phyloP scores from a whole-genome alignment of 2,888 invertebrate species.

The Unio delphinus region DNA sequence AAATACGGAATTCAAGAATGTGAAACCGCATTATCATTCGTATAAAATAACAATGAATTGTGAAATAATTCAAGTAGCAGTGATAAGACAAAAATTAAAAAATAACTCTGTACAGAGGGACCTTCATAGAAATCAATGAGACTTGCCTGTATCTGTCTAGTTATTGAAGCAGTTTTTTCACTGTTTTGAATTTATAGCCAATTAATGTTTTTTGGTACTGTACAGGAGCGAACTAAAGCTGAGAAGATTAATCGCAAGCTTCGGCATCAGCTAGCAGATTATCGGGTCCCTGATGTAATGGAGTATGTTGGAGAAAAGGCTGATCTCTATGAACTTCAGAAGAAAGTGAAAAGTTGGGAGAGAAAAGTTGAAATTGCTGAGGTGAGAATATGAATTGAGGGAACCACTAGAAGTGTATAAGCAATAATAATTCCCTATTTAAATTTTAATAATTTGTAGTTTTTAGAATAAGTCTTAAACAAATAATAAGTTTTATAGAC shows the following conservation, averaged over 20 bases:
- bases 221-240: constrained; percentile 67
- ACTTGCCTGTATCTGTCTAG: no score
- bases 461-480: no score
- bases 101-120: no score
- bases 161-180: neutral
- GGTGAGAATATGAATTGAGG: constrained; percentile 38
- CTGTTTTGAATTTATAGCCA: neutral
- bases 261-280: constrained; percentile 69
- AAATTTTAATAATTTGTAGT: no score
- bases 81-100: no score
- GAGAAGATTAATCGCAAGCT: constrained; percentile 68
- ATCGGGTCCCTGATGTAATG: constrained; percentile 70
- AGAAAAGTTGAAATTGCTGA: constrained; percentile 72
- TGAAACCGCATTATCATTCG: no score
- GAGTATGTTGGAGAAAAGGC: constrained; percentile 71
- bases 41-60: no score
- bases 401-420: neutral
- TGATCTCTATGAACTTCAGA: constrained; percentile 69
- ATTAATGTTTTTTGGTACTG: constrained; percentile 5
- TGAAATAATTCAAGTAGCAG: no score
- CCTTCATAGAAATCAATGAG: no score
- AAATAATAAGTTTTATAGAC: no score
- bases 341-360: constrained; percentile 71
- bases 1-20: no score
- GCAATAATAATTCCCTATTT: no score